Evolutionary conservation across 2,888 invertebrate species (phyloP), one percentile per base, ranked within the genome.

Genomic region (Boloria selene): DNA sequence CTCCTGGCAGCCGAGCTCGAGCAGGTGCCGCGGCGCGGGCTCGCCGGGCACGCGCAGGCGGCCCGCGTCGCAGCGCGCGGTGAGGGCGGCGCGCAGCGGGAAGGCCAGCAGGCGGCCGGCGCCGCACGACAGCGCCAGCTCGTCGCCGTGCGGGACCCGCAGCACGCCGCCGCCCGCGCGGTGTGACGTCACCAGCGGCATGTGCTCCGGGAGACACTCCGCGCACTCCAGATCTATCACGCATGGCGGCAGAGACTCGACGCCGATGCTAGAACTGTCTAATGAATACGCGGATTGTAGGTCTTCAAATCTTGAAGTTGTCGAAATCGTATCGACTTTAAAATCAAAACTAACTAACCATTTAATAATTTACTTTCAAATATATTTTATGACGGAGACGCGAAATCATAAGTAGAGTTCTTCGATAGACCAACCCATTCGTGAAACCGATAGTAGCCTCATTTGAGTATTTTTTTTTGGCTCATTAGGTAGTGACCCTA

Each of bases 1-100:
- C 77, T 87, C 85, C 79, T 89, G 90, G 76, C 92, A 92, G 76
- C 92, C 91, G 22, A 92, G 84, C 49, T 92, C 88, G 50, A 88
- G 80, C 72, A 92, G 74, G 67, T 84, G 84, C 0, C 82, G 75
- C 64, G 83, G 77, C 50, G 68, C 7, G 59, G 17, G 49, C 76
- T 87, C 88, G 67, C 72, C 72, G 0, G 61, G 71, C 74, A 84
- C 78, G 50, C 84, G 80, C 78, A 78, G 86, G 38, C 81, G 79
- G 69, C 87, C 89, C 7, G 72, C 80, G 74, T 84, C 82, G 79
- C 92, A 92, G 44, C 56, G 73, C 14, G 74, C 85, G 13, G 61
- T 26, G 45, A 88, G 70, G 18, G 70, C 47, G 65, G 67, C 79
- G 18, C 45, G 77, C 71, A 77, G 80, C 74, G 91, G 90, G 80